Conservation (phyloP, 2,888 invertebrate genomes). For the Neria commutata region DNA sequence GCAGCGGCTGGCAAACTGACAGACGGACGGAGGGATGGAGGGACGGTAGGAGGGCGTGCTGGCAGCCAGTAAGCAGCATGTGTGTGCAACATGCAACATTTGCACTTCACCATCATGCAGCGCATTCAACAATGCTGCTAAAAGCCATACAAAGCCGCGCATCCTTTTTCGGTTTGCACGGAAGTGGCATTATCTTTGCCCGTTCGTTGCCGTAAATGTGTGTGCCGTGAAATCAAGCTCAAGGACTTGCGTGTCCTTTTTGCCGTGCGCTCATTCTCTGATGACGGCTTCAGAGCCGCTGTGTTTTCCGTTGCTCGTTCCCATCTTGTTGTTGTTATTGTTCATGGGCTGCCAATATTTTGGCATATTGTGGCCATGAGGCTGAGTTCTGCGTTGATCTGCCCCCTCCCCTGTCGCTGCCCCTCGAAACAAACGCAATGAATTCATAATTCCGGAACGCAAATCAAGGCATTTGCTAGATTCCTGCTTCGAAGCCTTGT, state of each 20-base stretch:
- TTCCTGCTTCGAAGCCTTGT: not conserved
- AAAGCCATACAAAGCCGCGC: not conserved
- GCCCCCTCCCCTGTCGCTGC: not conserved
- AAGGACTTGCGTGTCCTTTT: too few species aligned
- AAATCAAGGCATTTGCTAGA: not conserved
- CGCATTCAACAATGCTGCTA: not conserved
- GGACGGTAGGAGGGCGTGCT: not conserved
- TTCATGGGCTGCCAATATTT: too few species aligned
- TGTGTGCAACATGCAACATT: conserved; percentile 30
- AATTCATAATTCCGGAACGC: not conserved
- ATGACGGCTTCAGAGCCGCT: not conserved
- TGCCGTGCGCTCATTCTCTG: not conserved
- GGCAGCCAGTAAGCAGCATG: conserved; percentile 16
- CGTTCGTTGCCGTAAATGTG: not conserved
- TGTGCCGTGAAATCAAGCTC: not conserved
- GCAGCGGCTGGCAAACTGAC: not conserved
- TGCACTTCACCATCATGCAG: not conserved
- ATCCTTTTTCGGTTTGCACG: too few species aligned
- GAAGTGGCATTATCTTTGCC: too few species aligned
- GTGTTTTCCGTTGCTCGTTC: not conserved
- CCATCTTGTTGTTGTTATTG: conserved; percentile 4
- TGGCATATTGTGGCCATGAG: not conserved
- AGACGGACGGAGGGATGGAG: not conserved
- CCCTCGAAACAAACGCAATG: not conserved
- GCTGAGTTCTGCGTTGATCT: not conserved